Evolutionary conservation across 1,140 invertebrate species (phyloP).

Genomic region (Ceratoteleas bidentatus): DNA sequence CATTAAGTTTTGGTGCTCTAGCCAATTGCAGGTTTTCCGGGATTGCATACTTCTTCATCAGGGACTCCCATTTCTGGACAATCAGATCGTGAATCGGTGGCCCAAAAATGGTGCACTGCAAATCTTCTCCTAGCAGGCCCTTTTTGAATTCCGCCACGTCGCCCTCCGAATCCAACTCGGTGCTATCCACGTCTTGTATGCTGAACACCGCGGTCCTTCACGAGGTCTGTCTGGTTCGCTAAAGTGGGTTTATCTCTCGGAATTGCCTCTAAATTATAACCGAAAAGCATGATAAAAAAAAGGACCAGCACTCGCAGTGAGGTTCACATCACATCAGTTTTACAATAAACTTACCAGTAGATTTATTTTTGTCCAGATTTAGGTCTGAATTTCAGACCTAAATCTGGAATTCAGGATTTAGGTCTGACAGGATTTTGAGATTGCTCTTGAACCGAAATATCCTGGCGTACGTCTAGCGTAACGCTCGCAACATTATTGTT

Average conservation of each 20-base stretch:
- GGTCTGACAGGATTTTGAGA: background rate
- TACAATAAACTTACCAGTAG: too few species aligned
- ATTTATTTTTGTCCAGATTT: too few species aligned
- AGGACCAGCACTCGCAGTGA: background rate
- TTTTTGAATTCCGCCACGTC: background rate
- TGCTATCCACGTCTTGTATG: background rate
- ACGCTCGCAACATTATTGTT: background rate
- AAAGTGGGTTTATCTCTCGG: conserved; percentile 1
- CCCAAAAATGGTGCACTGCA: background rate
- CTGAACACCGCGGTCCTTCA: background rate
- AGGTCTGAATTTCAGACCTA: too few species aligned
- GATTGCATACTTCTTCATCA: conserved; percentile 47
- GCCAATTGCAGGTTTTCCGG: conserved; percentile 27
- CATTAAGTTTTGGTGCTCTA: conserved; percentile 23
- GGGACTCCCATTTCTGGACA: conserved; percentile 2
- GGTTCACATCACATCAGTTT: too few species aligned
- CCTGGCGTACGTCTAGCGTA: background rate
- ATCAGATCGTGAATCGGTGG: conserved; percentile 17
- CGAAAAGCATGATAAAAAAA: too few species aligned
- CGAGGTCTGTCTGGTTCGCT: background rate
- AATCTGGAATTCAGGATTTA: too few species aligned
- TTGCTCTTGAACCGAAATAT: background rate
- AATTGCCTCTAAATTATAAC: conserved; percentile 27
- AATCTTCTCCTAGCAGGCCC: conserved; percentile 11
- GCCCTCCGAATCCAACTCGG: background rate